Evolutionary conservation across 2,797 vertebrate species (phyloP).

Genomic region (Platyrinchus mystaceus): DNA sequence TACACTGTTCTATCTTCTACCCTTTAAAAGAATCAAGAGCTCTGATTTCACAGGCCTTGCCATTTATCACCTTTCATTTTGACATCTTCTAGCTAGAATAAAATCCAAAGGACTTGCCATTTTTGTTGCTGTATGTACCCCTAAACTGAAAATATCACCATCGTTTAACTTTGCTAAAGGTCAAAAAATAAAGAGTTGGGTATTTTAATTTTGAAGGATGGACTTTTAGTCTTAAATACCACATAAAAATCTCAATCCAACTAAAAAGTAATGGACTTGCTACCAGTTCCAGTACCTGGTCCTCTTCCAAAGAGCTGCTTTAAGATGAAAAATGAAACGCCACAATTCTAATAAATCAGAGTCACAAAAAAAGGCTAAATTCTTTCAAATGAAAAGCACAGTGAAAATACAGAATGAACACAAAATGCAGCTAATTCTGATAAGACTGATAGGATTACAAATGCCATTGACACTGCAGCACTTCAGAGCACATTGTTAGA

Average conservation of each 20-base stretch:
- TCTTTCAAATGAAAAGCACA: background rate
- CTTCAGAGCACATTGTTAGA: background rate
- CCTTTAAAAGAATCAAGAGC: background rate
- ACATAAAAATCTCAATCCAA: background rate
- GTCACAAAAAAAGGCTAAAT: background rate
- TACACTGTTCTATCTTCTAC: background rate
- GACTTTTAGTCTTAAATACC: background rate
- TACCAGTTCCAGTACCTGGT: background rate
- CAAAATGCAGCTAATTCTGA: background rate
- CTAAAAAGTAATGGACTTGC: background rate
- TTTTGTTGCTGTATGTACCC: background rate
- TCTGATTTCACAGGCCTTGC: background rate
- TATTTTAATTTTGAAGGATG: background rate
- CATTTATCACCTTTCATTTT: background rate
- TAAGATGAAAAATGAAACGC: background rate
- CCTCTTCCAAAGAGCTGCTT: background rate
- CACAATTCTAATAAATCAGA: background rate
- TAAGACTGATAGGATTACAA: fast-evolving
- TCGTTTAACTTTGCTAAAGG: background rate
- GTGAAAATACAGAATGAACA: background rate
- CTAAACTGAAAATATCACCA: slow-evolving; percentile 11
- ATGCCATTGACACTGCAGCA: background rate
- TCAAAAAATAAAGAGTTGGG: background rate
- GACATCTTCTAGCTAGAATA: background rate
- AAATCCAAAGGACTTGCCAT: background rate